Percentiles rank a stretch among this genome's conserved stretches.
phyloP scores from a whole-genome alignment of 2,113 vertebrate genomes.

The Malaclemys terrapin region DNA sequence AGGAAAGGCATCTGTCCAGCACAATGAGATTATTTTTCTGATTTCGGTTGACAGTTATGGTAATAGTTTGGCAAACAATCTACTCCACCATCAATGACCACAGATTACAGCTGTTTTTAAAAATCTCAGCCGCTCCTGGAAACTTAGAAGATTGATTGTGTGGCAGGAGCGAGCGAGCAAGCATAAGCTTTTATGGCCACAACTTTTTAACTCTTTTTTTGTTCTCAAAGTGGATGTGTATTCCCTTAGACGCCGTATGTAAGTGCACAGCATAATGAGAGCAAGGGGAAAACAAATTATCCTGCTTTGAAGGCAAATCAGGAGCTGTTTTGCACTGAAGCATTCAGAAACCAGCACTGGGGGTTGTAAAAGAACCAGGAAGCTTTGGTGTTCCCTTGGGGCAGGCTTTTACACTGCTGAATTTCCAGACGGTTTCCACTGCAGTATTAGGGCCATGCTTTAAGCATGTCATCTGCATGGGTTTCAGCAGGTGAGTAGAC shows the following conservation, averaged over 20 bases:
- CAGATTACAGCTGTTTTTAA: conserved; percentile 98
- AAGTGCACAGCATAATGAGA: background rate
- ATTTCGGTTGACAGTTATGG: conserved; percentile 98
- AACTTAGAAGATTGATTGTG: conserved; percentile 92
- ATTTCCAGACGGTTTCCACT: background rate
- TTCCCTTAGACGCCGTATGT: background rate
- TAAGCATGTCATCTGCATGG: background rate
- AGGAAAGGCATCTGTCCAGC: conserved; percentile 95
- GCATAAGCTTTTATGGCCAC: conserved; percentile 81
- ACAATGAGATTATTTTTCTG: conserved; percentile 99
- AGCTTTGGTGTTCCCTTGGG: background rate
- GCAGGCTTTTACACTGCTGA: background rate
- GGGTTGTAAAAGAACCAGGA: too few species aligned
- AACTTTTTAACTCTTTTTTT: conserved; percentile 83
- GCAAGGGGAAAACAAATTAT: background rate
- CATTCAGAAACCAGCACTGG: background rate
- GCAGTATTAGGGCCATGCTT: background rate
- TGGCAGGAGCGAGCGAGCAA: conserved; percentile 81
- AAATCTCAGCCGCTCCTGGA: conserved; percentile 88
- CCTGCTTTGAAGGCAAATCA: fast-evolving
- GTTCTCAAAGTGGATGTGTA: background rate
- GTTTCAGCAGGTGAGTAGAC: background rate
- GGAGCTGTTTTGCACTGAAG: background rate
- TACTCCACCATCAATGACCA: conserved; percentile 93
- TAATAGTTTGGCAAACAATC: conserved; percentile 99